Percentiles rank a stretch among this genome's conserved stretches.
Conservation (phyloP, 2,113 vertebrate species). For the Anguilla japonica region DNA sequence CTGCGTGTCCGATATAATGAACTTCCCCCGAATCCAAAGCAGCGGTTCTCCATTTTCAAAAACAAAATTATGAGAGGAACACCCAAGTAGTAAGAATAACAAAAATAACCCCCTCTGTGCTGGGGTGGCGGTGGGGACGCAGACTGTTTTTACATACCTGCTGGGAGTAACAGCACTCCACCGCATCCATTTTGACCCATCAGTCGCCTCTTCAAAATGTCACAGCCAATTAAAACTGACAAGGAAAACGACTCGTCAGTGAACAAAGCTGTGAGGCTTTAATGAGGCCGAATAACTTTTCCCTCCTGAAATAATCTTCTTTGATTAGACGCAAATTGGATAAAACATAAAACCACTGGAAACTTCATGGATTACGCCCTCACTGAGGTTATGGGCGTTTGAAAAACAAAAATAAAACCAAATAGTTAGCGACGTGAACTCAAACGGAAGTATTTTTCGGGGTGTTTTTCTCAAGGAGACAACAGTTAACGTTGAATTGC, state of each 20-base stretch:
- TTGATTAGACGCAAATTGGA: conserved; percentile 8
- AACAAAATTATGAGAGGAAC: background rate
- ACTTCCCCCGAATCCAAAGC: background rate
- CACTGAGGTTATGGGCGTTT: background rate
- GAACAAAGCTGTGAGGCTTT: background rate
- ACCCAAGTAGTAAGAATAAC: background rate
- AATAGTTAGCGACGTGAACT: background rate
- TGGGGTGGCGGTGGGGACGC: background rate
- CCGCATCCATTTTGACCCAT: background rate
- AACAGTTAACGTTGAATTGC: background rate
- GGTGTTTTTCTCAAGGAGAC: background rate
- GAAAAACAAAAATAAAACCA: background rate
- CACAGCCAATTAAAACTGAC: conserved; percentile 1
- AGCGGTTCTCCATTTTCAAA: background rate
- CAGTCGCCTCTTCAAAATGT: background rate
- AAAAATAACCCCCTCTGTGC: background rate
- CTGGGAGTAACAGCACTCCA: background rate
- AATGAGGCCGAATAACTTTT: background rate
- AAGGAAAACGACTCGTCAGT: background rate
- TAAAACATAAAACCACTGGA: background rate
- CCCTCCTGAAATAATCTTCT: conserved; percentile 2
- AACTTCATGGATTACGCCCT: background rate
- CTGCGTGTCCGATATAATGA: background rate
- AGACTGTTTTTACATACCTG: background rate
- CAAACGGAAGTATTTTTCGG: background rate